These are phyloP conservation scores for Bombus ignitus DNA, from an alignment of 1,140 invertebrate species.

Conservation along the genomic window DNA sequence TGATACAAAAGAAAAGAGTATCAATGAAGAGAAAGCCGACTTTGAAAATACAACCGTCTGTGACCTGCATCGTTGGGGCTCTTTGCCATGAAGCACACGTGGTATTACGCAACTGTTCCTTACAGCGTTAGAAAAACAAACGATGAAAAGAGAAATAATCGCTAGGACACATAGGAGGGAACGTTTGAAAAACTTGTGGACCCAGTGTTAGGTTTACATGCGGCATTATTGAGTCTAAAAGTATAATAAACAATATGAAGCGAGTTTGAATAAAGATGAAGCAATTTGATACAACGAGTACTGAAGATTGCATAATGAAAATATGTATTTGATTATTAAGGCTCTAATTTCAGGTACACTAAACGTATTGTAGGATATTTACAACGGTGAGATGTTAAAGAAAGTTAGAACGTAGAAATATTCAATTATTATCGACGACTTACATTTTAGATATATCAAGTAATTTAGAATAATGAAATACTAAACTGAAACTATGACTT, in stretches of 20 bases:
- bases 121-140: slow-evolving; percentile 18
- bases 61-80: neutral
- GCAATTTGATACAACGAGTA: too few species aligned
- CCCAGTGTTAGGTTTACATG: neutral
- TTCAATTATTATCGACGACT: neutral
- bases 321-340: neutral
- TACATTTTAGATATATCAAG: too few species aligned
- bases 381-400: neutral
- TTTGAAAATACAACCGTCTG: neutral
- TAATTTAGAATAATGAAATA: neutral
- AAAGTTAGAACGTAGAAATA: neutral
- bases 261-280: neutral
- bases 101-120: neutral
- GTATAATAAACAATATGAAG: neutral
- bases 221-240: neutral
- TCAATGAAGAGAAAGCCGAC: slow-evolving; percentile 5
- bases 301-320: neutral
- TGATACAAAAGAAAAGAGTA: slow-evolving; percentile 13
- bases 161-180: slow-evolving; percentile 15
- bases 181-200: slow-evolving; percentile 6
- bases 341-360: neutral
- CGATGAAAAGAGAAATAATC: slow-evolving; percentile 21
- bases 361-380: neutral
- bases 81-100: neutral
- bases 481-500: too few species aligned